Evolutionary conservation across 2,797 vertebrate genomes (phyloP).

Genomic region (Tenualosa thibaudeaui): DNA sequence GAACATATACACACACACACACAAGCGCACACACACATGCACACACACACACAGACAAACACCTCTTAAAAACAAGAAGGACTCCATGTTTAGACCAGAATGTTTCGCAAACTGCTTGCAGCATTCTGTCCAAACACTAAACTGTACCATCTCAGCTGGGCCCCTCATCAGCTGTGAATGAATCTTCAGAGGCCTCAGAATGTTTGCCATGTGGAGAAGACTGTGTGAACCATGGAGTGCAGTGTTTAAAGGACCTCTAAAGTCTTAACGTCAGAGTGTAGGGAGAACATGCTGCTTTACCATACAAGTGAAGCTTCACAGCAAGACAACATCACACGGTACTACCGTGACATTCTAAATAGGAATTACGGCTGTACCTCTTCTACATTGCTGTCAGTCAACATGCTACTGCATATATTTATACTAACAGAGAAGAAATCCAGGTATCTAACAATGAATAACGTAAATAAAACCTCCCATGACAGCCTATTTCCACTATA

Average conservation of each 20-base stretch:
- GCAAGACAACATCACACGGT: not conserved
- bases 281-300: not conserved
- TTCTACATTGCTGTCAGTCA: too few relatives aligned
- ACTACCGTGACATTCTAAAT: not conserved
- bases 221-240: not conserved
- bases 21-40: not conserved
- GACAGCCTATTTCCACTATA: too few relatives aligned
- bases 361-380: too few relatives aligned
- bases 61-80: not conserved
- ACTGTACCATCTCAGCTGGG: not conserved
- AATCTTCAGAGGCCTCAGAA: not conserved
- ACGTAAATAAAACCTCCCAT: not conserved
- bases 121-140: not conserved
- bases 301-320: not conserved
- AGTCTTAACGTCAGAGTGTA: not conserved
- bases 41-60: not conserved
- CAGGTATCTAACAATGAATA: not conserved
- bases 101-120: not conserved
- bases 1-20: not conserved
- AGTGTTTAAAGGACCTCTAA: not conserved
- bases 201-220: conserved; percentile 10
- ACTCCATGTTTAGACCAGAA: not conserved
- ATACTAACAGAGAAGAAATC: not conserved
- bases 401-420: not conserved
- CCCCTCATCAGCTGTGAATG: not conserved